Conservation (phyloP, 1,140 invertebrate genomes). For the Macrostomum lignano region DNA sequence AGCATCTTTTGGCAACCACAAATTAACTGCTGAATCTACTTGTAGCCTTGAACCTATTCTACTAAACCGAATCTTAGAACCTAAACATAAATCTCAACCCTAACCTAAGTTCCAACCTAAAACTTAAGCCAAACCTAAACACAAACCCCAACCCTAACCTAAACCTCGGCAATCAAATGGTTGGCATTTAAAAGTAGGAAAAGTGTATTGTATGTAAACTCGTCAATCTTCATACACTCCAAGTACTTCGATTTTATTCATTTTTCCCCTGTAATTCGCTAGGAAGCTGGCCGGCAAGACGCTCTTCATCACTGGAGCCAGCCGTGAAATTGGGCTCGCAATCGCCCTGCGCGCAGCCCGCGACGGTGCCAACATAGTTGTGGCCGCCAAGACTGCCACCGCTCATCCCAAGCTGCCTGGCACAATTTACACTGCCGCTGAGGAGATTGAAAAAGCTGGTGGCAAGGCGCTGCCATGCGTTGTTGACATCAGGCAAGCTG, state of each 20-base stretch:
- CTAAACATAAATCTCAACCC: not conserved
- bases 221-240: not conserved
- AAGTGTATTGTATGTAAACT: not conserved
- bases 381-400: constrained; percentile 79
- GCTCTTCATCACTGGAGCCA: constrained; percentile 77
- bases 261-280: not conserved
- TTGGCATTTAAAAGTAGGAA: not conserved
- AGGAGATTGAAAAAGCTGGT: constrained; percentile 62
- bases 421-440: constrained; percentile 76
- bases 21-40: not conserved
- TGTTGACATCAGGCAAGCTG: constrained; percentile 67
- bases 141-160: not conserved
- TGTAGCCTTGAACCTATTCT: not conserved
- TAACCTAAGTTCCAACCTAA: not conserved
- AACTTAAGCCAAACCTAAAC: not conserved
- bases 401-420: constrained; percentile 87
- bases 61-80: not conserved
- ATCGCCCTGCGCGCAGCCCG: constrained; percentile 45
- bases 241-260: not conserved
- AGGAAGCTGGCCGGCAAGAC: constrained; percentile 47
- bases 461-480: constrained; percentile 66
- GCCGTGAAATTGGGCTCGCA: constrained; percentile 77
- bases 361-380: constrained; percentile 65
- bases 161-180: not conserved
- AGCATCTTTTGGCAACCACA: not conserved